These are phyloP conservation scores for Eristalis tenax DNA, from an alignment of 2,888 invertebrate species.

Conservation along the genomic window DNA sequence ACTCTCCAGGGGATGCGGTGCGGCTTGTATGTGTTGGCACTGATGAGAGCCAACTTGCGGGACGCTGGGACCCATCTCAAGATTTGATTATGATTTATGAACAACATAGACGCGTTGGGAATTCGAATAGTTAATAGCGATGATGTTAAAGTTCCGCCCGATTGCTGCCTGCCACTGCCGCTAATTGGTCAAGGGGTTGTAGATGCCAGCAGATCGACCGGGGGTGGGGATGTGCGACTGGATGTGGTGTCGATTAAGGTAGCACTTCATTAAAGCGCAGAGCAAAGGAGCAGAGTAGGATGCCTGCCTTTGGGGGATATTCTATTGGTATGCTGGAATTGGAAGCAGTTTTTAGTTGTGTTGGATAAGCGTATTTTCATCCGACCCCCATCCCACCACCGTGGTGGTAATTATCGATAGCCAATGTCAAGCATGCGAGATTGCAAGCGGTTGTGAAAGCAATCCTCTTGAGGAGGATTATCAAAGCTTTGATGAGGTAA, in stretches of 20 bases:
- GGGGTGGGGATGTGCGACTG: background rate
- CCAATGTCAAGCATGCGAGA: background rate
- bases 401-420: background rate
- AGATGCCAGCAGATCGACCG: background rate
- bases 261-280: background rate
- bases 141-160: slow-evolving; percentile 36
- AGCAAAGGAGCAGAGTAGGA: background rate
- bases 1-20: slow-evolving; percentile 48
- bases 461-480: background rate
- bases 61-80: slow-evolving; percentile 45
- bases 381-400: background rate
- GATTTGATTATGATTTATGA: slow-evolving; percentile 70
- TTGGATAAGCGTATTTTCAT: background rate
- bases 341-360: background rate
- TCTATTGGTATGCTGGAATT: background rate
- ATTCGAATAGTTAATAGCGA: slow-evolving; percentile 55
- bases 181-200: background rate
- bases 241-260: background rate
- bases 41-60: slow-evolving; percentile 54
- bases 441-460: background rate
- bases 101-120: slow-evolving; percentile 61
- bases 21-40: slow-evolving; percentile 36
- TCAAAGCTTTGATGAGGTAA: slow-evolving; percentile 1
- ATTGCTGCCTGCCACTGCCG: background rate
- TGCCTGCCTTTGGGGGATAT: background rate